Conservation (phyloP, 1,140 invertebrate species). For the Lasioglossum baleicum region DNA sequence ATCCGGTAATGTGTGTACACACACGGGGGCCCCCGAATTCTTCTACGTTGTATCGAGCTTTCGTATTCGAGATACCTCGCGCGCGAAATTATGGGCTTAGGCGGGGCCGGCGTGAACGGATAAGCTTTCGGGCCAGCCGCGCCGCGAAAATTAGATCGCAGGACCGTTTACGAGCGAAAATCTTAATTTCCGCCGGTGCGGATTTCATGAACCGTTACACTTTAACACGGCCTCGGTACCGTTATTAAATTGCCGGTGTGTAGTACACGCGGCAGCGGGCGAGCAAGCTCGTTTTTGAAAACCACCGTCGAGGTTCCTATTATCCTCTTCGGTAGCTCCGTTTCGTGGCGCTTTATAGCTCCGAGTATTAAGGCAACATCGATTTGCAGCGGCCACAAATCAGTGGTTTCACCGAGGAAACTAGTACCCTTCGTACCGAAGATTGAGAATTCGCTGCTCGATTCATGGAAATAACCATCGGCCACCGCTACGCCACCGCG, state of each 20-base stretch:
- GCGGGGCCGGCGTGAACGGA: slow-evolving; percentile 20
- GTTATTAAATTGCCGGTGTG: slow-evolving; percentile 55
- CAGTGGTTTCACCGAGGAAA: slow-evolving; percentile 60
- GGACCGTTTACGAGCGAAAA: slow-evolving; percentile 11
- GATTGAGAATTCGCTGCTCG: slow-evolving; percentile 59
- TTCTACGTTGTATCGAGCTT: too few species aligned
- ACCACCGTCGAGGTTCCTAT: slow-evolving; percentile 52
- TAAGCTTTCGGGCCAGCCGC: too few species aligned
- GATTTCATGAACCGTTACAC: slow-evolving; percentile 47
- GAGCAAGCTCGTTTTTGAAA: slow-evolving; percentile 59
- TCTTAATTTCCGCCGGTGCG: slow-evolving; percentile 35
- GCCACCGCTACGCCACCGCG: slow-evolving; percentile 8
- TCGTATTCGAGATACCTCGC: too few species aligned
- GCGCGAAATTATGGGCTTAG: slow-evolving; percentile 4
- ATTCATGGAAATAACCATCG: slow-evolving; percentile 66
- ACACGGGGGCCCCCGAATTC: not conserved
- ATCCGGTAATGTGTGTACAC: not conserved
- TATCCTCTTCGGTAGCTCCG: slow-evolving; percentile 49
- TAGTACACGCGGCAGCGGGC: not conserved
- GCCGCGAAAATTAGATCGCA: slow-evolving; percentile 3
- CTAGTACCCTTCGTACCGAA: slow-evolving; percentile 58
- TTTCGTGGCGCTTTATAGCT: slow-evolving; percentile 55
- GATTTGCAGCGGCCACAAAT: slow-evolving; percentile 61
- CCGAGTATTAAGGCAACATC: slow-evolving; percentile 59
- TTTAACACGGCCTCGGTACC: slow-evolving; percentile 49